Conservation (phyloP, 2,888 invertebrate genomes). For the Empis stercorea region DNA sequence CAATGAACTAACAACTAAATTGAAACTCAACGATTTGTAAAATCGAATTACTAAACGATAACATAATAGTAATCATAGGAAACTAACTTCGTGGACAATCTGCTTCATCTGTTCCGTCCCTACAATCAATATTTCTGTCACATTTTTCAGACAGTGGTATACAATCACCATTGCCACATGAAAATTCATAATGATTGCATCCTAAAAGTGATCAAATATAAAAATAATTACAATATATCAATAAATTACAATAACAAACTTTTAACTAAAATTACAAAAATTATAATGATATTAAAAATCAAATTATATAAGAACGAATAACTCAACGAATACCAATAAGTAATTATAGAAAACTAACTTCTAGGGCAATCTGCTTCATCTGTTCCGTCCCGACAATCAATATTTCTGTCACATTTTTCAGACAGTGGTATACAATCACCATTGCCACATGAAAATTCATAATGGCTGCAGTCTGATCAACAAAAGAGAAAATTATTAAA, state of each 20-base stretch:
- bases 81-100: too few relatives aligned
- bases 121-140: conserved; percentile 46
- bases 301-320: too few relatives aligned
- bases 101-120: conserved; percentile 36
- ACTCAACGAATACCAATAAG: too few relatives aligned
- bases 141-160: conserved; percentile 42
- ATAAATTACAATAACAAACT: too few relatives aligned
- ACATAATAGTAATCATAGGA: too few relatives aligned
- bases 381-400: conserved; percentile 40
- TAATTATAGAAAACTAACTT: background rate
- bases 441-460: conserved; percentile 9
- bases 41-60: too few relatives aligned
- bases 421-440: conserved; percentile 8
- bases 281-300: too few relatives aligned
- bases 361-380: conserved; percentile 39
- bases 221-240: too few relatives aligned
- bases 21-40: too few relatives aligned
- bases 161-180: conserved; percentile 49
- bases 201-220: too few relatives aligned
- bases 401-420: conserved; percentile 10
- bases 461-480: conserved; percentile 1
- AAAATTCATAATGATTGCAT: conserved; percentile 38
- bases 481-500: background rate
- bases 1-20: too few relatives aligned
- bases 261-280: too few relatives aligned